Evolutionary conservation across 2,113 vertebrate species (phyloP), one percentile per base, ranked within the genome.

Genomic region (Rhinichthys klamathensis): DNA sequence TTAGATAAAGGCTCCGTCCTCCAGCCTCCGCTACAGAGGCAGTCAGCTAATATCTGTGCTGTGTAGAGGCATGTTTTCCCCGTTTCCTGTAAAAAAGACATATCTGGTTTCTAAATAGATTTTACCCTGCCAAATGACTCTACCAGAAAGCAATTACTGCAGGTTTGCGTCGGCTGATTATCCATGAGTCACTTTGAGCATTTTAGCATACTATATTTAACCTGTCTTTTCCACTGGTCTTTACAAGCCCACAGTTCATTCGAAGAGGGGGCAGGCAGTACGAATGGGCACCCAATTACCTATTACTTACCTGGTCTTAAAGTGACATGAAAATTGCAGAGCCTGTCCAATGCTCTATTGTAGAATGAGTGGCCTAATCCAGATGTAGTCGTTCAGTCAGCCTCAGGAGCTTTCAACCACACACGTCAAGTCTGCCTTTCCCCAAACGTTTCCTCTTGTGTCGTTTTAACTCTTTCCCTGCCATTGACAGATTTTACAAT

Each of bases 141-240:
- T 79, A 75, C 61, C 80, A 58, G 65, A 79, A 87, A 83, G 72
- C 85, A 70, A 87, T 87, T 83, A 83, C 85, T 56, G 80, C 61
- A 74, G 16, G 80, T 72, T 82, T 60, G 41, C 27, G 9, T 76
- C 44, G 32, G 6, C 61, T 77, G 74, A 86, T 83, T 83, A 83
- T 83, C 46, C 51, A 46, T 83, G 85, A 83, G 80, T 79, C 63
- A 83, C 85, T 69, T 69, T 78, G 18, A 54, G 27, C 61, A 76
- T 76, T 82, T 38, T 49, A 63, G 41, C 0, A 32, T 65, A 35
- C 85, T 76, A 77, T 77, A 58, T 83, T 87, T 83, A 70, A 69
- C 35, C 80, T 44, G 60, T 46, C 21, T 69, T 49, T 76, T 82
- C 79, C 58, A 41, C 30, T 15, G 46, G 44, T 65, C 23, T 81